Evolutionary conservation across 1,140 invertebrate species (phyloP).

Genomic region (Diachasmimorpha longicaudata): DNA sequence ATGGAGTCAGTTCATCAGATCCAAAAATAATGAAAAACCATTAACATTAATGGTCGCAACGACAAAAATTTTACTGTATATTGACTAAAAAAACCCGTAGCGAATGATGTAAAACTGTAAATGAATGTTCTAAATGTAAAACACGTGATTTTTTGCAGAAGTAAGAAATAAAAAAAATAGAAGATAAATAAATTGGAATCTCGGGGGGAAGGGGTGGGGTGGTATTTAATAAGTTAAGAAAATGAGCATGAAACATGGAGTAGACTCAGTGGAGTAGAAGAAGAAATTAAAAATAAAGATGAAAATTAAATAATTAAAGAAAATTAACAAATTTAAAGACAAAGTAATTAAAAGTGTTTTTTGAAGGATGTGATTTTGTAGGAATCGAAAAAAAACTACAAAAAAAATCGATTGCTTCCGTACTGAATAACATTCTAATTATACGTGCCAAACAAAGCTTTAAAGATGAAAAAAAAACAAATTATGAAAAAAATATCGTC

Average conservation of each 20-base stretch:
- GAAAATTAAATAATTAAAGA: not conserved
- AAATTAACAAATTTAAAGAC: conserved; percentile 12
- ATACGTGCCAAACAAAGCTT: conserved; percentile 60
- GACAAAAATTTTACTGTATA: conserved; percentile 32
- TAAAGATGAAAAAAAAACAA: conserved; percentile 34
- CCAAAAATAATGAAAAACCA: conserved; percentile 18
- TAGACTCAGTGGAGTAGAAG: conserved; percentile 1
- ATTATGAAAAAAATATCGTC: conserved; percentile 3
- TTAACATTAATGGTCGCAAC: conserved; percentile 27
- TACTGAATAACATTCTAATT: conserved; percentile 60
- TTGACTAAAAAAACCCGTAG: conserved; percentile 42
- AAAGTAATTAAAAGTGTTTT: conserved; percentile 16
- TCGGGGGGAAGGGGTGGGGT: no score
- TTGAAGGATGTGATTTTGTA: conserved; percentile 6
- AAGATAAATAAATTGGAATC: conserved; percentile 6
- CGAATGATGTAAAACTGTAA: conserved; percentile 49
- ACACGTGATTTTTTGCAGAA: conserved; percentile 11
- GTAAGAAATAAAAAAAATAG: not conserved
- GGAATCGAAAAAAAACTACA: conserved; percentile 32
- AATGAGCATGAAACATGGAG: conserved; percentile 6
- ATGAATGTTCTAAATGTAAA: conserved; percentile 55
- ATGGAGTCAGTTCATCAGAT: no score
- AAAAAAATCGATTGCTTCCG: conserved; percentile 53
- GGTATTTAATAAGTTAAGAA: conserved; percentile 11
- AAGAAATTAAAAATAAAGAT: not conserved